These are phyloP conservation scores for Oxytorus armatus DNA, from an alignment of 2,888 invertebrate species.

Conservation along the genomic window DNA sequence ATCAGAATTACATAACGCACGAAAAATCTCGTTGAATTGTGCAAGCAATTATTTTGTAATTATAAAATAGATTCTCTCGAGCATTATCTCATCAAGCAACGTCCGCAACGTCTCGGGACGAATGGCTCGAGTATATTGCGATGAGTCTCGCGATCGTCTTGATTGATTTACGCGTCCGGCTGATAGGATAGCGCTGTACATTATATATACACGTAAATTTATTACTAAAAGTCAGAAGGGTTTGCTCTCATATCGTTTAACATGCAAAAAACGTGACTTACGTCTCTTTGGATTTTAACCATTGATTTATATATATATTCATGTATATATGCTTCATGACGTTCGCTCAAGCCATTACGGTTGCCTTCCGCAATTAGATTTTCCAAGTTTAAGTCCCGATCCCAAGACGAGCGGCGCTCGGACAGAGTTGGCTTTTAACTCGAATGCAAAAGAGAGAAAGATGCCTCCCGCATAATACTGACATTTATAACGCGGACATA, in stretches of 20 bases:
- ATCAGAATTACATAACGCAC: not conserved
- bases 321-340: conserved; percentile 17
- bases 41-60: conserved; percentile 25
- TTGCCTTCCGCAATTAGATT: conserved; percentile 63
- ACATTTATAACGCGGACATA: conserved; percentile 84
- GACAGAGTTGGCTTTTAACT: conserved; percentile 44
- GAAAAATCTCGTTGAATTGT: conserved; percentile 26
- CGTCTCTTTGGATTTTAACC: not conserved
- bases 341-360: conserved; percentile 28
- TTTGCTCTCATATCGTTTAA: not conserved
- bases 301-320: conserved; percentile 1
- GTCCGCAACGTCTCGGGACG: conserved; percentile 35
- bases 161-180: conserved; percentile 66
- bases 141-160: conserved; percentile 47
- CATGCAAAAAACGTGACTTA: not conserved
- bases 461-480: conserved; percentile 83
- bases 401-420: conserved; percentile 41
- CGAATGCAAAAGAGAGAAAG: conserved; percentile 69
- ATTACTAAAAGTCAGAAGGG: not conserved
- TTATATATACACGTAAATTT: conserved; percentile 16
- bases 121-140: conserved; percentile 27
- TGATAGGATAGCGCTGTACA: conserved; percentile 54
- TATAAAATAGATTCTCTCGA: conserved; percentile 23
- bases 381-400: conserved; percentile 60
- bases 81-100: conserved; percentile 28